Evolutionary conservation across 1,140 invertebrate genomes (phyloP).

Genomic region (Holcopasites calliopsidis): DNA sequence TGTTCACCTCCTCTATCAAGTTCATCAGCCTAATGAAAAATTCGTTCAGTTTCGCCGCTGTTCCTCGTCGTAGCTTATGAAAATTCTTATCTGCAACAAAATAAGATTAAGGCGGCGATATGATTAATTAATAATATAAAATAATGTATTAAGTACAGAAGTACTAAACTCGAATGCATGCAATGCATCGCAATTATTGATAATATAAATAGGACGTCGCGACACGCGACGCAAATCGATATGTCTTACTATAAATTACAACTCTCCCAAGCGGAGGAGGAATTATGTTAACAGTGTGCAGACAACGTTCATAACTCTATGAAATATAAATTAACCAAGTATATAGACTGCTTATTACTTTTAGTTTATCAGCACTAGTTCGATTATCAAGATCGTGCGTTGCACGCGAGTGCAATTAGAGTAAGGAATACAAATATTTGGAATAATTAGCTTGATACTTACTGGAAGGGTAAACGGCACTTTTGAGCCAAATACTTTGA

Average conservation of each 20-base stretch:
- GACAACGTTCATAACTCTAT: background rate
- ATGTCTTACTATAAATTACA: slow-evolving; percentile 39
- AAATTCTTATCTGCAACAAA: slow-evolving; percentile 74
- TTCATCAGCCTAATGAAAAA: slow-evolving; percentile 75
- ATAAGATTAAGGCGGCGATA: no score
- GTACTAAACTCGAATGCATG: no score
- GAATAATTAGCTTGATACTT: slow-evolving; percentile 28
- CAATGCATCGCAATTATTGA: slow-evolving; percentile 29
- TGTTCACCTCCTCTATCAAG: slow-evolving; percentile 75
- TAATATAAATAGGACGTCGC: slow-evolving; percentile 53
- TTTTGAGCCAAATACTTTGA: slow-evolving; percentile 82
- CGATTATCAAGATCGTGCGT: no score
- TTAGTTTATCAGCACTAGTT: background rate
- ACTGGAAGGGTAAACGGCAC: slow-evolving; percentile 80
- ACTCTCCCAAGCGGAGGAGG: background rate
- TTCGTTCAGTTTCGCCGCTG: slow-evolving; percentile 77
- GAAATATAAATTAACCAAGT: slow-evolving; percentile 21
- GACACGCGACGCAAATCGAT: slow-evolving; percentile 36
- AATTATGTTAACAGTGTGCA: background rate
- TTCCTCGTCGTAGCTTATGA: slow-evolving; percentile 80
- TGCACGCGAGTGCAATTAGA: no score
- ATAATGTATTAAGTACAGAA: no score
- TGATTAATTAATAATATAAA: no score
- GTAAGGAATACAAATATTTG: background rate
- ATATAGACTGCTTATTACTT: background rate